Conservation (phyloP, 2,888 invertebrate genomes). For the Camptogramma bilineatum region DNA sequence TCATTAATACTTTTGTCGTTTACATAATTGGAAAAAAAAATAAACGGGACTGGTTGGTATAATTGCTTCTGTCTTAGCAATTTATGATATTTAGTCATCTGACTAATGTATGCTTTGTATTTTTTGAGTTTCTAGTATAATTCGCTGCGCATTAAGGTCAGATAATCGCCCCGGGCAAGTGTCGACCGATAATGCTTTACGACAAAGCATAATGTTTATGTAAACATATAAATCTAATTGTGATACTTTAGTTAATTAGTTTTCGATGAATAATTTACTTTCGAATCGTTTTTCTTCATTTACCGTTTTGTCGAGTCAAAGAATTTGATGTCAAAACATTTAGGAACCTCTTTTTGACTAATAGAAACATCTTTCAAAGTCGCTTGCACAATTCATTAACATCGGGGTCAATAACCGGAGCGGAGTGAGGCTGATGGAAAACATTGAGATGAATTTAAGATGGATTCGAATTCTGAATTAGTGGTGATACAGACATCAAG, state of each 20-base stretch:
- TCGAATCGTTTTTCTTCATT: slow-evolving; percentile 28
- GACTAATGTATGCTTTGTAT: slow-evolving; percentile 25
- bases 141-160: slow-evolving; percentile 19
- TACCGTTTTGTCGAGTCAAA: slow-evolving; percentile 22
- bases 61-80: slow-evolving; percentile 48
- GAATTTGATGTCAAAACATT: slow-evolving; percentile 38
- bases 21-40: slow-evolving; percentile 38
- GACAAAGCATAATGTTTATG: slow-evolving; percentile 41
- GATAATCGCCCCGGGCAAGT: slow-evolving; percentile 32
- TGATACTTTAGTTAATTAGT: slow-evolving; percentile 68
- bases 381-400: slow-evolving; percentile 79
- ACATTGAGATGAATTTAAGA: slow-evolving; percentile 69
- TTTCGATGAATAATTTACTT: slow-evolving; percentile 60
- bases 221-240: slow-evolving; percentile 57
- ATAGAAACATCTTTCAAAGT: slow-evolving; percentile 68
- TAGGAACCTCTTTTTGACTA: slow-evolving; percentile 43
- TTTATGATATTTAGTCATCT: slow-evolving; percentile 40
- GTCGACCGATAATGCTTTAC: slow-evolving; percentile 40
- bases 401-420: slow-evolving; percentile 77
- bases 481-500: slow-evolving; percentile 35
- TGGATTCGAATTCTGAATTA: slow-evolving; percentile 78
- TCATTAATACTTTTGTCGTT: slow-evolving; percentile 45
- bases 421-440: slow-evolving; percentile 49
- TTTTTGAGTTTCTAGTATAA: slow-evolving; percentile 23
- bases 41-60: slow-evolving; percentile 29